These are phyloP conservation scores for Shargacucullia verbasci DNA, from an alignment of 2,888 invertebrate species.

Conservation along the genomic window DNA sequence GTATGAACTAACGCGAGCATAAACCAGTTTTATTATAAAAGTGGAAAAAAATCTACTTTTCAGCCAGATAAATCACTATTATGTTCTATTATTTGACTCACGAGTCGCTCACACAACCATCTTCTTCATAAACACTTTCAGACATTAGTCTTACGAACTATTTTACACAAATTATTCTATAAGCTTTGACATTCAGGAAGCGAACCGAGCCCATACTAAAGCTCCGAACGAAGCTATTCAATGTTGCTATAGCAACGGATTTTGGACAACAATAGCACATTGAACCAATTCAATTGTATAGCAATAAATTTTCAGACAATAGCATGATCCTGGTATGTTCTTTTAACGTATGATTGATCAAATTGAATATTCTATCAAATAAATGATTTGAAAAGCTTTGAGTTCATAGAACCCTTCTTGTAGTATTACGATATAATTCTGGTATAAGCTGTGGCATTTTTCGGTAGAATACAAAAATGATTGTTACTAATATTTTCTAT, in stretches of 20 bases:
- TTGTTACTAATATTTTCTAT: no score
- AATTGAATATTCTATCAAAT: conserved; percentile 5
- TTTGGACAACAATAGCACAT: conserved; percentile 74
- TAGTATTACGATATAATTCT: conserved; percentile 1
- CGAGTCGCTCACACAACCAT: conserved; percentile 55
- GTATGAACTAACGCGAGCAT: conserved; percentile 37
- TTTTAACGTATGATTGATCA: conserved; percentile 14
- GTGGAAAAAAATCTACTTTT: conserved; percentile 10
- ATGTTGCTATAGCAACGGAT: conserved; percentile 80
- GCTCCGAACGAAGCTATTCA: conserved; percentile 76
- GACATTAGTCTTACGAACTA: conserved; percentile 39
- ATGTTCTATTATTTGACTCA: conserved; percentile 53
- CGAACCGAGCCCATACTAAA: conserved; percentile 44
- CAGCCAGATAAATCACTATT: conserved; percentile 19
- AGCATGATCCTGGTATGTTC: conserved; percentile 21
- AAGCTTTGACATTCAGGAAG: conserved; percentile 40
- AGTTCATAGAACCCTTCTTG: neutral
- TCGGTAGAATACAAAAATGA: no score
- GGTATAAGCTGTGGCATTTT: neutral
- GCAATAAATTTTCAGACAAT: conserved; percentile 48
- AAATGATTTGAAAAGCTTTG: neutral
- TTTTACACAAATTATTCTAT: conserved; percentile 8
- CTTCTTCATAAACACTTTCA: conserved; percentile 44
- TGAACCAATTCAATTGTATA: conserved; percentile 41
- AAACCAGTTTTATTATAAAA: conserved; percentile 35